phyloP scores from a whole-genome alignment of 2,797 vertebrate species.

The Iguana delicatissima region DNA sequence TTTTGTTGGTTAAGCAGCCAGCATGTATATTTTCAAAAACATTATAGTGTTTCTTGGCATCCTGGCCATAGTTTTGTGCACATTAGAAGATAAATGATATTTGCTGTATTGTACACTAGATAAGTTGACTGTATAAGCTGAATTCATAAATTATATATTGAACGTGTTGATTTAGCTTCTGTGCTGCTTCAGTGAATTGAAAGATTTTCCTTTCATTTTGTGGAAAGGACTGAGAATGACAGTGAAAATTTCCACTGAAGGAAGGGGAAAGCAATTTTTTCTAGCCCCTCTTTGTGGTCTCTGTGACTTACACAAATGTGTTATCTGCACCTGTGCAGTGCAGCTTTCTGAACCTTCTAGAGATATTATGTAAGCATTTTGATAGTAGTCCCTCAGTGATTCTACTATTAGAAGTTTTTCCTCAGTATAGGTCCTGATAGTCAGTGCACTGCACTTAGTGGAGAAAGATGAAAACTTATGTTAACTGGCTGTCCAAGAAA shows the following conservation, averaged over 20 bases:
- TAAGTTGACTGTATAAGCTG: no score
- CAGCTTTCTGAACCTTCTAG: no score
- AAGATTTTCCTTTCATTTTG: neutral
- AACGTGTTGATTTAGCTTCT: neutral
- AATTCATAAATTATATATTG: neutral
- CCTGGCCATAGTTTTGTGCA: neutral
- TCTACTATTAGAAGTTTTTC: no score
- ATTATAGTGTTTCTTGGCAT: neutral
- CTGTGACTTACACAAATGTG: no score
- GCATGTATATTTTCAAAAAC: neutral
- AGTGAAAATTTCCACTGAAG: neutral
- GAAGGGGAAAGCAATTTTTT: neutral
- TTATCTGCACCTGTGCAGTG: no score
- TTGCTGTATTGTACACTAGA: no score
- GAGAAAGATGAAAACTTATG: accelerated
- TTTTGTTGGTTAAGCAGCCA: neutral
- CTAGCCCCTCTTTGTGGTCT: neutral
- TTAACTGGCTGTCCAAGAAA: neutral
- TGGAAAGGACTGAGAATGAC: neutral
- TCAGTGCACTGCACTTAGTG: neutral
- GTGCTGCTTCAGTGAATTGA: neutral
- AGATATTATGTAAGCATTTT: no score
- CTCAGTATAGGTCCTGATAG: neutral
- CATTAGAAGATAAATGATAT: neutral
- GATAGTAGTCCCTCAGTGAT: no score